These are phyloP conservation scores for Strix aluco DNA, from an alignment of 2,113 vertebrate species.

Conservation along the genomic window DNA sequence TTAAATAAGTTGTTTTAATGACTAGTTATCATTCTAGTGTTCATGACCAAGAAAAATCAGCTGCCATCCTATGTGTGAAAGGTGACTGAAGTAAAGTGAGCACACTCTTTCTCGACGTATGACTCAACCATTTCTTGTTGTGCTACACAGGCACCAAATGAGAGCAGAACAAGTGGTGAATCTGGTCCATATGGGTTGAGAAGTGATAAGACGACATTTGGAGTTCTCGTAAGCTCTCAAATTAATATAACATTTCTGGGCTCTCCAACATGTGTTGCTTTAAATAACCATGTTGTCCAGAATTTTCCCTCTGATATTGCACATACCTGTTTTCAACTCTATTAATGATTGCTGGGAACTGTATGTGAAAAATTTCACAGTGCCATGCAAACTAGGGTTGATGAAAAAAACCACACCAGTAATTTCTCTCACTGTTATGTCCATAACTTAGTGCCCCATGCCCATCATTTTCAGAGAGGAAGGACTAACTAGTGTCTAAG, in stretches of 20 bases:
- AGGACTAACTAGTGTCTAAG: neutral
- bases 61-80: neutral
- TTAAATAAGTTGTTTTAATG: neutral
- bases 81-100: neutral
- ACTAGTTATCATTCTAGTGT: neutral
- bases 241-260: neutral
- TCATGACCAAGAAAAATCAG: neutral
- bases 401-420: neutral
- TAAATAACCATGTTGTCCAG: neutral
- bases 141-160: neutral
- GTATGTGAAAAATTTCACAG: neutral
- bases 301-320: neutral
- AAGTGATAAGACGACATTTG: neutral
- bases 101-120: neutral
- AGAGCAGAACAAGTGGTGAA: neutral
- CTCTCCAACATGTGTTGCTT: neutral
- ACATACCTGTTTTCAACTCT: neutral
- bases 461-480: neutral
- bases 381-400: neutral
- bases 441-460: neutral
- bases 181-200: conserved; percentile 1
- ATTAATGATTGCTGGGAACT: neutral
- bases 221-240: neutral
- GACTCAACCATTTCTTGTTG: neutral
- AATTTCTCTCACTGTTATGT: neutral